A percentile compares a stretch with the other conserved stretches of the same genome.
Evolutionary conservation across 2,888 invertebrate genomes (phyloP).

Genomic region (Callyntrura guangdongensis): DNA sequence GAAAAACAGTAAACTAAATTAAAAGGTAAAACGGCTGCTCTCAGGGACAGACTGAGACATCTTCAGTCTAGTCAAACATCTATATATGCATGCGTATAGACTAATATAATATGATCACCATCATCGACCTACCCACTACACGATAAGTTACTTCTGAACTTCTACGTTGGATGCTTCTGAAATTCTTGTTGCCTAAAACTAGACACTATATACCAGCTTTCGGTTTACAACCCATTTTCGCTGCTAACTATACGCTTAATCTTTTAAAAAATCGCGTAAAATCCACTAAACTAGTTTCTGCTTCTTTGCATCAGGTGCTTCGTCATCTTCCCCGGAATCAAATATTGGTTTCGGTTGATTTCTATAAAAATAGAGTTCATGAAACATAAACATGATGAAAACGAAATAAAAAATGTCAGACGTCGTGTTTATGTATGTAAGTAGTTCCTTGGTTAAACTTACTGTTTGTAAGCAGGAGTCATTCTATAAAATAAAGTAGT

Average conservation of each 20-base stretch:
- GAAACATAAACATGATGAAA: too few species aligned
- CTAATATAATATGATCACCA: too few species aligned
- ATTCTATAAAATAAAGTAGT: conserved; percentile 90
- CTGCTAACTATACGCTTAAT: background rate
- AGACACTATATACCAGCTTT: background rate
- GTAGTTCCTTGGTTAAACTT: conserved; percentile 53
- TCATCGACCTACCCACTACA: too few species aligned
- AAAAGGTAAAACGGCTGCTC: too few species aligned
- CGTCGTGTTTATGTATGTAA: too few species aligned
- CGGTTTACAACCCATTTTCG: background rate
- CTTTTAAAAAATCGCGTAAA: background rate
- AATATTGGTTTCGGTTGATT: conserved; percentile 96
- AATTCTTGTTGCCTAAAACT: background rate
- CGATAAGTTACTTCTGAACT: too few species aligned
- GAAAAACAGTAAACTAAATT: background rate
- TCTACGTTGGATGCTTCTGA: too few species aligned
- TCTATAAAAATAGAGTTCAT: conserved; percentile 85
- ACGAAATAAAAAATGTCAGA: background rate
- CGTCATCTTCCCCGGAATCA: conserved; percentile 86
- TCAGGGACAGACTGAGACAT: too few species aligned
- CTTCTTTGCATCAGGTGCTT: conserved; percentile 86
- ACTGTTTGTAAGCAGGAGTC: conserved; percentile 94
- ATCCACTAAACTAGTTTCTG: conserved; percentile 75
- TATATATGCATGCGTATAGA: too few species aligned
- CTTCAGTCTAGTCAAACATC: too few species aligned